Conservation (phyloP, 2,113 vertebrate genomes). For the Malurus alboscapulatus region DNA sequence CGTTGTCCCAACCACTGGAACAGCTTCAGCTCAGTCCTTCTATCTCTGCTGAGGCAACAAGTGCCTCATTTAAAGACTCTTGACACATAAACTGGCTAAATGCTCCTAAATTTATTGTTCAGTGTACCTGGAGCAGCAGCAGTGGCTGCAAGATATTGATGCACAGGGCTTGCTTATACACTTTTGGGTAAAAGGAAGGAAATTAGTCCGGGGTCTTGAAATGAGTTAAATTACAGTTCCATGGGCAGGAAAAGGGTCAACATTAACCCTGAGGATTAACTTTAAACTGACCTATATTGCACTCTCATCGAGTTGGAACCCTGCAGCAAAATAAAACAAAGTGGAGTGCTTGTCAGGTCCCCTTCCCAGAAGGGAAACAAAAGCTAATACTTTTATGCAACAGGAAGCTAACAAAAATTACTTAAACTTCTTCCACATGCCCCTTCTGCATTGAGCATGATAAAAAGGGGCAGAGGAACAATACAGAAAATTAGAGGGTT, state of each 20-base stretch:
- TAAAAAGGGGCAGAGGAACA: neutral
- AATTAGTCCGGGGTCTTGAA: neutral
- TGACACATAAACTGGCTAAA: neutral
- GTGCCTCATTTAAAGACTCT: neutral
- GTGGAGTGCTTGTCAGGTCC: neutral
- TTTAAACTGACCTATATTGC: neutral
- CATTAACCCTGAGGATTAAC: neutral
- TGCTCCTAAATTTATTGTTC: neutral
- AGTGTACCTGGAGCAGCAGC: fast-evolving
- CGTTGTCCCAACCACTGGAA: neutral
- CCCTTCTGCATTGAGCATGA: neutral
- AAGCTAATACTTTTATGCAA: neutral
- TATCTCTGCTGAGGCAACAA: neutral
- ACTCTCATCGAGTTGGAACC: neutral
- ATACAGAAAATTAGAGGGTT: neutral
- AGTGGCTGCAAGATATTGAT: neutral
- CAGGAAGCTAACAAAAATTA: neutral
- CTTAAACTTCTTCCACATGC: neutral
- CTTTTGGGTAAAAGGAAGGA: neutral
- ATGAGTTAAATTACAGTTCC: neutral
- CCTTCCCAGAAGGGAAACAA: neutral
- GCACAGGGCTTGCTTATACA: fast-evolving
- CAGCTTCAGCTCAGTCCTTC: neutral
- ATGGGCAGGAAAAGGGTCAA: neutral
- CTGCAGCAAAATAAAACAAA: neutral